These are phyloP conservation scores for Wasmannia auropunctata DNA, from an alignment of 1,140 invertebrate genomes.

Conservation along the genomic window DNA sequence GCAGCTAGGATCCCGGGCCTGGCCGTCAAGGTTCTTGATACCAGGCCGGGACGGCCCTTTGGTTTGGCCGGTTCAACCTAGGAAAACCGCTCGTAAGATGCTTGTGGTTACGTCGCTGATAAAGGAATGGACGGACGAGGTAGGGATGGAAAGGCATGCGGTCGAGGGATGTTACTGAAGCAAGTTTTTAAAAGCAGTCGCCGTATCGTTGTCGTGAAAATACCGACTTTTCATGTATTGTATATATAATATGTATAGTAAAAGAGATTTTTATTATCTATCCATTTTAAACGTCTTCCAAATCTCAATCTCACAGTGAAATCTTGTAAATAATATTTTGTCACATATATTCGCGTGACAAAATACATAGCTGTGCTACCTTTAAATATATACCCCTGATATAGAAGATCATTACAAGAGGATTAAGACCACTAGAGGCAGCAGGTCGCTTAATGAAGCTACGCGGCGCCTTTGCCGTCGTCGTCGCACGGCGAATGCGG, in stretches of 20 bases:
- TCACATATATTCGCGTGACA: background rate
- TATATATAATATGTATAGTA: background rate
- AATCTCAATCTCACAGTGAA: background rate
- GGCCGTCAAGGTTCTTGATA: constrained; percentile 29
- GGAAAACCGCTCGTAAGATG: constrained; percentile 48
- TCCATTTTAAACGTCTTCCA: background rate
- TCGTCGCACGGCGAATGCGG: background rate
- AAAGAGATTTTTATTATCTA: background rate
- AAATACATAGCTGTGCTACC: background rate
- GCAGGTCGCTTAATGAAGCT: constrained; percentile 68
- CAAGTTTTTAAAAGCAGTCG: background rate
- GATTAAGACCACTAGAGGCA: constrained; percentile 33
- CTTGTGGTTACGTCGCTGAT: constrained; percentile 42
- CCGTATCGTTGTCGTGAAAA: background rate
- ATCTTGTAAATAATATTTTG: background rate
- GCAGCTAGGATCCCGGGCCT: background rate
- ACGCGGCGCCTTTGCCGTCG: constrained; percentile 32
- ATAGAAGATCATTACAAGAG: background rate
- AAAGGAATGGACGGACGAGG: constrained; percentile 5
- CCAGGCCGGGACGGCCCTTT: constrained; percentile 13
- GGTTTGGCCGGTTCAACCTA: constrained; percentile 7
- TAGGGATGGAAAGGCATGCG: background rate
- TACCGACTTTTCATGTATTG: background rate
- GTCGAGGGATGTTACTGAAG: background rate
- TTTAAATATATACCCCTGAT: background rate